Evolutionary conservation across 1,140 invertebrate species (phyloP), one percentile per base, ranked within the genome.

Genomic region (Drosophila pseudoobscura): DNA sequence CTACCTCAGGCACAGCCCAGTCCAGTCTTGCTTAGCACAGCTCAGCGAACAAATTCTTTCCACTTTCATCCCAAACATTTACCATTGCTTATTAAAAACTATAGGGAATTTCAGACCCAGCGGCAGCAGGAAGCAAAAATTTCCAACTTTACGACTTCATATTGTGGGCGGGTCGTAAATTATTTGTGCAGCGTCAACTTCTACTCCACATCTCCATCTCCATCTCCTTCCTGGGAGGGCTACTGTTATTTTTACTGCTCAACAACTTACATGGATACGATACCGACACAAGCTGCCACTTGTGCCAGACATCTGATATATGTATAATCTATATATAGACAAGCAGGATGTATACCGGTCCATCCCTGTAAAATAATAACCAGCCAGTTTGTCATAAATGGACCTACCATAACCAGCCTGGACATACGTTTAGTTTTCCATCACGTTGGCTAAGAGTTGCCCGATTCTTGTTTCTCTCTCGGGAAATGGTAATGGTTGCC

Each of bases 111-210:
- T 46, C 64, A 71, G 70, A 77, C 71, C 59, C 63, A 55, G 35
- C 60, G 60, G 54, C 74, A 78, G 78, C 83, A 88, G 83, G 83
- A 83, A 88, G 83, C 83, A 63, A 79, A 83, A 88, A 89, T 89
- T 83, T 79, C 51, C 84, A 79, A 83, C 71, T 88, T 88, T 89
- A 88, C 83, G 83, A 88, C 83, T 88, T 89, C 79, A 88, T 88
- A 88, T 88, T 89, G 83, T 88, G 83, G 83, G 84, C 58, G 80
- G 78, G 77, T 88, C 83, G 84, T 88, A 83, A 88, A 87, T 75
- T 58, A 88, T 79, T 72, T 79, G 79, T 79, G 83, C 84, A 82
- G 60, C 74, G 83, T 82, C 80, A 85, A 80, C 82, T 66, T 55
- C 50, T 53, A 66, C 56, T 53, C 47, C 46, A 53, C 59, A 51